Evolutionary conservation across 2,113 vertebrate species (phyloP), one percentile per base, ranked within the genome.

Genomic region (Halichoeres trimaculatus): DNA sequence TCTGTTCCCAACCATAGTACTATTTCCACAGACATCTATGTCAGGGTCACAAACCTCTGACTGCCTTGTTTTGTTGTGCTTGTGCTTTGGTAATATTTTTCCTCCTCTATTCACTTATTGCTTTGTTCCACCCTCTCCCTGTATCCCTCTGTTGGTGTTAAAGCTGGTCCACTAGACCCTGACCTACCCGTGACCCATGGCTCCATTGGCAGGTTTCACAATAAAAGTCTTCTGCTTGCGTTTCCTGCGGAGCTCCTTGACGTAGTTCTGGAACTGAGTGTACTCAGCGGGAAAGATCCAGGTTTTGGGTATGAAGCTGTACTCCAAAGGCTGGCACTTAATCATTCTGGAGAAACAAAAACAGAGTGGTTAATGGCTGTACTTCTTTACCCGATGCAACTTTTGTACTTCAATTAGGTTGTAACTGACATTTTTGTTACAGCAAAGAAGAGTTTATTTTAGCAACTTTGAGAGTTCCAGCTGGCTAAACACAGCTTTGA

Each of bases 261-360:
- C 95, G 13, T 98, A 99, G 84, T 97, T 99, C 91, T 99, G 98
- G 85, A 98, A 99, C 86, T 99, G 97, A 23, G 96, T 98, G 86
- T 98, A 98, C 74, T 99, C 98, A 12, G 98, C 95, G 23, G 98
- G 98, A 82, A 98, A 98, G 87, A 98, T 98, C 97, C 97, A 99
- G 0, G 98, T 98, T 87, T 95, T 95, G 87, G 97, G 98, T 90
- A 96, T 94, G 92, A 99, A 99, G 85, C 94, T 94, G 86, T 99
- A 99, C 77, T 99, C 98, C 90, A 96, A 95, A 90, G 98, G 94
- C 86, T 96, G 96, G 92, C 91, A 96, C 91, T 95, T 98, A 88
- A 97, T 98, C 97, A 99, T 99, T 94, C 98, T 99, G 85, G 14
- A 64, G 51, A 81, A 4, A 75, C 12, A 60, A 70, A 35, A 34